Evolutionary conservation across 1,140 invertebrate species (phyloP).

Genomic region (Lerema accius): DNA sequence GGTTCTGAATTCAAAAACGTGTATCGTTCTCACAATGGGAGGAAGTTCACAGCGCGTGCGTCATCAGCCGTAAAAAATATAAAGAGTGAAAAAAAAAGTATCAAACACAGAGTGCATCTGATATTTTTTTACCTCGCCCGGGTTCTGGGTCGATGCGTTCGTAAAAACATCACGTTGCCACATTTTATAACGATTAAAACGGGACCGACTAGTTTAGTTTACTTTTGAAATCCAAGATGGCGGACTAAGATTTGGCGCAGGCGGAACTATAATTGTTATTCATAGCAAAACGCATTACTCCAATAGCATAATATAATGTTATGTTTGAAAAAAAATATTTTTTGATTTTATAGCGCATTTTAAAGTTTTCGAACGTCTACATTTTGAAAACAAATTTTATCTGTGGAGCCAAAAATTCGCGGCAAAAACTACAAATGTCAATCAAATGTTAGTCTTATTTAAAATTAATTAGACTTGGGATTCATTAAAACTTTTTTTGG

Average conservation of each 20-base stretch:
- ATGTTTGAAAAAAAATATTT: no score
- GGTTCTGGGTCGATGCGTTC: conserved; percentile 28
- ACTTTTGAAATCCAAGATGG: neutral
- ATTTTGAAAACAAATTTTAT: no score
- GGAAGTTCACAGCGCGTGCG: conserved; percentile 46
- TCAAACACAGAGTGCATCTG: conserved; percentile 39
- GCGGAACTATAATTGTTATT: no score
- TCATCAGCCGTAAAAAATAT: conserved; percentile 46
- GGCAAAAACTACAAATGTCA: no score
- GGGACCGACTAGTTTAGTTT: conserved; percentile 3
- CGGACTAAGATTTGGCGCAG: neutral
- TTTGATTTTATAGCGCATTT: no score
- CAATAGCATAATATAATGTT: no score
- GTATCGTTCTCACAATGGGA: conserved; percentile 58
- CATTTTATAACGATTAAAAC: conserved; percentile 13
- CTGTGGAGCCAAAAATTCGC: no score
- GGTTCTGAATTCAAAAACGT: conserved; percentile 23
- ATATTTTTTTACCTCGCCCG: conserved; percentile 43
- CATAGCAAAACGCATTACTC: no score
- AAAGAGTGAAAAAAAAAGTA: conserved; percentile 33
- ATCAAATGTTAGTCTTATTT: no score
- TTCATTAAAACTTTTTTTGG: no score
- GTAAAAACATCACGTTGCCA: conserved; percentile 21
- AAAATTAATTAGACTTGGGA: no score
- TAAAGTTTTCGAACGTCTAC: no score